Evolutionary conservation across 2,797 vertebrate species (phyloP).

Genomic region (Enoplosus armatus): DNA sequence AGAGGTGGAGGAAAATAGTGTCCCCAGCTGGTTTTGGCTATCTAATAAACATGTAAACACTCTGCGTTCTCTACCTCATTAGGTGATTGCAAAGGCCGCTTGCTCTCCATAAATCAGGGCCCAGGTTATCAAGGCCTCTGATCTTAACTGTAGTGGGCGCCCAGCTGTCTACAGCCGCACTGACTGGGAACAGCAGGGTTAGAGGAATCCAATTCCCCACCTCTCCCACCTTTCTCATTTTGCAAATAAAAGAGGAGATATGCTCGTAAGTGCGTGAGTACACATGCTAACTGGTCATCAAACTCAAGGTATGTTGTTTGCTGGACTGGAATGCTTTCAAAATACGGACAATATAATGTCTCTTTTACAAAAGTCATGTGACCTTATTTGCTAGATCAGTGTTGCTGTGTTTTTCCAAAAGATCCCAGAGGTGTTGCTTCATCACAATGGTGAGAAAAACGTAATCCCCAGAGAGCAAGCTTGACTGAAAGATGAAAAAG

Average conservation of each 20-base stretch:
- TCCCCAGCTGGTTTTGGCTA: slow-evolving; percentile 94
- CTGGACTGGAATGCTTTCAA: slow-evolving; percentile 31
- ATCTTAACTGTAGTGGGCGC: slow-evolving; percentile 97
- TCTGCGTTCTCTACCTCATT: slow-evolving; percentile 96
- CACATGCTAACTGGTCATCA: slow-evolving; percentile 66
- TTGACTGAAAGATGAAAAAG: slow-evolving; percentile 75
- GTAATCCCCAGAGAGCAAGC: slow-evolving; percentile 56
- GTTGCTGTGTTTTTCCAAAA: slow-evolving; percentile 16
- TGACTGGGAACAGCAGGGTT: slow-evolving; percentile 90
- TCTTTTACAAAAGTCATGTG: slow-evolving; percentile 51
- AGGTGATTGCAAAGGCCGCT: slow-evolving; percentile 91
- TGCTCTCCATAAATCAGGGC: slow-evolving; percentile 94
- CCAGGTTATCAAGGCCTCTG: slow-evolving; percentile 97
- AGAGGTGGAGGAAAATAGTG: slow-evolving; percentile 64
- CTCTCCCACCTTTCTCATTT: slow-evolving; percentile 82
- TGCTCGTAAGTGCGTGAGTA: slow-evolving; percentile 68
- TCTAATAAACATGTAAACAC: slow-evolving; percentile 99
- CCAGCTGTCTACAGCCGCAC: slow-evolving; percentile 94
- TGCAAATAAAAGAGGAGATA: slow-evolving; percentile 81
- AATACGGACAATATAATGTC: slow-evolving; percentile 32
- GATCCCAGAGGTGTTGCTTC: slow-evolving; percentile 50
- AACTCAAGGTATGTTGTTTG: slow-evolving; percentile 53
- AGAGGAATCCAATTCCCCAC: slow-evolving; percentile 91
- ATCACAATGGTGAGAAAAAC: slow-evolving; percentile 65
- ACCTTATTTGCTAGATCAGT: slow-evolving; percentile 23